Percentiles rank a stretch among this genome's conserved stretches.
Evolutionary conservation across 2,888 invertebrate genomes (phyloP).

Genomic region (Sclerodermus sp.): DNA sequence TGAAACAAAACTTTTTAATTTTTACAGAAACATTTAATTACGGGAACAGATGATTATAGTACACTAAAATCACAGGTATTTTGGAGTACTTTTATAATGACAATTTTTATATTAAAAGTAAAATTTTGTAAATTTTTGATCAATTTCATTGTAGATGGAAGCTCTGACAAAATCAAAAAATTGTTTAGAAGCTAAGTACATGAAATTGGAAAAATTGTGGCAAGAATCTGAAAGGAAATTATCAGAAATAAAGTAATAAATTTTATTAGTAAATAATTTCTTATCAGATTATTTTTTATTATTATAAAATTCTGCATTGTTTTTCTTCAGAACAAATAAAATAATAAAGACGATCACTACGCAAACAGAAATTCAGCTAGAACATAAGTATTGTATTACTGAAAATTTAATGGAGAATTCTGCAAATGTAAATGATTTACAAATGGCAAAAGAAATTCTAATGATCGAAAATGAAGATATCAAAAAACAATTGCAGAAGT

Average conservation of each 20-base stretch:
- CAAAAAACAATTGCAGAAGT: slow-evolving; percentile 34
- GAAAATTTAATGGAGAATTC: background rate
- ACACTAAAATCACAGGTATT: too few relatives aligned
- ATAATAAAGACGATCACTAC: too few relatives aligned
- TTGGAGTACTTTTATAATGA: too few relatives aligned
- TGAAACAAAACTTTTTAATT: too few relatives aligned
- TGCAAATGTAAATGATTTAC: slow-evolving; percentile 9
- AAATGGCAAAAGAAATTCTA: slow-evolving; percentile 18
- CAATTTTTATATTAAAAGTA: too few relatives aligned
- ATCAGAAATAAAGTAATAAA: slow-evolving; percentile 31
- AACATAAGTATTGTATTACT: slow-evolving; percentile 8
- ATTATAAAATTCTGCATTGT: slow-evolving; percentile 4
- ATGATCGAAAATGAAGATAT: slow-evolving; percentile 33
- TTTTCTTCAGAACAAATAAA: background rate
- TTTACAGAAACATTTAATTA: too few relatives aligned
- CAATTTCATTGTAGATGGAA: slow-evolving; percentile 28
- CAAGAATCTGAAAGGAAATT: slow-evolving; percentile 30
- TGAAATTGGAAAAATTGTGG: slow-evolving; percentile 26
- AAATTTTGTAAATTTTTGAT: too few relatives aligned
- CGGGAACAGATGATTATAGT: too few relatives aligned
- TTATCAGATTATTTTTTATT: slow-evolving; percentile 2
- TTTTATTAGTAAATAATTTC: background rate
- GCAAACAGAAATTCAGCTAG: slow-evolving; percentile 1
- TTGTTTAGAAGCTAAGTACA: slow-evolving; percentile 30
- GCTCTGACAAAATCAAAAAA: slow-evolving; percentile 28